Conservation (phyloP, 2,888 invertebrate genomes). For the Tenthredo livida region DNA sequence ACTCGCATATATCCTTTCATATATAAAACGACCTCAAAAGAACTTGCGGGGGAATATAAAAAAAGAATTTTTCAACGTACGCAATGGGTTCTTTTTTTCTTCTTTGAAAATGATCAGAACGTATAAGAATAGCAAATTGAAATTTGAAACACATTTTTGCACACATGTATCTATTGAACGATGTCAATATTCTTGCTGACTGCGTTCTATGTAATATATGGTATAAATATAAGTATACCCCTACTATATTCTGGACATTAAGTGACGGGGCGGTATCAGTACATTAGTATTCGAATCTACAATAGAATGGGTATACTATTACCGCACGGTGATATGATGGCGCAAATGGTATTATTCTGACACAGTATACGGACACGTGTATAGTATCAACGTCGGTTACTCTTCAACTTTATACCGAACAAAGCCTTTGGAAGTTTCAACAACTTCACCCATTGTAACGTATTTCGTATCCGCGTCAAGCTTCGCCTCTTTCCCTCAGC, state of each 20-base stretch:
- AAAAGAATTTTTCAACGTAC: too few species aligned
- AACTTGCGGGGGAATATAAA: neutral
- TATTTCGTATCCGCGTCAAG: constrained; percentile 2
- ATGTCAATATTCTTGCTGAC: neutral
- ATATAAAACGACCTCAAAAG: neutral
- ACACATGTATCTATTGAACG: too few species aligned
- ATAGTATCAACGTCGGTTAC: neutral
- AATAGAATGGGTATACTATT: neutral
- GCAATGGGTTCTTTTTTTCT: too few species aligned
- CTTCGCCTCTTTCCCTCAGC: neutral
- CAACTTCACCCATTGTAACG: constrained; percentile 15
- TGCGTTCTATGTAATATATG: too few species aligned
- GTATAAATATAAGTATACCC: neutral
- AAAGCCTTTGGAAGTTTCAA: constrained; percentile 28
- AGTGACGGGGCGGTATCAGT: neutral
- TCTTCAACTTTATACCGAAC: neutral
- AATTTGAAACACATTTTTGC: too few species aligned
- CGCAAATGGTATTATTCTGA: neutral
- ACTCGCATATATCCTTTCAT: neutral
- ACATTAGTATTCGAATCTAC: neutral
- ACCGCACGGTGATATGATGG: neutral
- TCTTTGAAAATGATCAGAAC: neutral
- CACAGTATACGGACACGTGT: neutral
- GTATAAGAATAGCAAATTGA: too few species aligned
- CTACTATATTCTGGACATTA: neutral